phyloP scores from a whole-genome alignment of 2,797 vertebrate genomes.

The Enteromius radiatus region DNA sequence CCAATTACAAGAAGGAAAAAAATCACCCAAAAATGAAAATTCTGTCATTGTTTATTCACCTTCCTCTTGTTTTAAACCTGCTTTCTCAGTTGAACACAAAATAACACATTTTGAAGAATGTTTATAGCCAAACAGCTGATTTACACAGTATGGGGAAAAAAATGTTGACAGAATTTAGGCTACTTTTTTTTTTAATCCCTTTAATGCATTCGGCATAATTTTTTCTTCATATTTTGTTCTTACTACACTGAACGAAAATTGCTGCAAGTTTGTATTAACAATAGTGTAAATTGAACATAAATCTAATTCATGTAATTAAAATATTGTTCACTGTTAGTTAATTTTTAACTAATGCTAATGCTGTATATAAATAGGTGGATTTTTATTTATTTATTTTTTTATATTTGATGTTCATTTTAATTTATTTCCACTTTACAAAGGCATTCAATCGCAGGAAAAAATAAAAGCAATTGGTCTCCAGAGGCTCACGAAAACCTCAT shows the following conservation, averaged over 20 bases:
- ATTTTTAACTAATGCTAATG: not conserved
- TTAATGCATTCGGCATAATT: not conserved
- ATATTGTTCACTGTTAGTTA: not conserved
- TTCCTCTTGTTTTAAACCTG: not conserved
- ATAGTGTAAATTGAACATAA: not conserved
- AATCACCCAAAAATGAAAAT: not conserved
- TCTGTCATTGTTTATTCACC: not conserved
- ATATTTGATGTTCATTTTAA: not conserved
- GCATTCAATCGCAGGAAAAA: not conserved
- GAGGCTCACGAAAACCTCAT: slow-evolving; percentile 24
- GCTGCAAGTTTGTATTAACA: not conserved
- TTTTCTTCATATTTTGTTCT: not conserved
- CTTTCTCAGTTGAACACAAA: not conserved
- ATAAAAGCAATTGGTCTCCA: slow-evolving; percentile 19
- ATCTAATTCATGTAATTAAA: not conserved
- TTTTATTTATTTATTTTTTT: not conserved
- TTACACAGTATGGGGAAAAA: no score
- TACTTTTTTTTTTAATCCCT: not conserved
- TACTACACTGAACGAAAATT: not conserved
- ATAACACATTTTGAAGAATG: not conserved
- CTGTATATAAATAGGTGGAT: not conserved
- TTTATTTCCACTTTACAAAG: not conserved
- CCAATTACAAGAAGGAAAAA: not conserved
- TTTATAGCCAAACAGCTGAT: no score
- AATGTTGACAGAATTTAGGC: not conserved